phyloP scores from a whole-genome alignment of 2,888 invertebrate species.

The Pherbina coryleti region DNA sequence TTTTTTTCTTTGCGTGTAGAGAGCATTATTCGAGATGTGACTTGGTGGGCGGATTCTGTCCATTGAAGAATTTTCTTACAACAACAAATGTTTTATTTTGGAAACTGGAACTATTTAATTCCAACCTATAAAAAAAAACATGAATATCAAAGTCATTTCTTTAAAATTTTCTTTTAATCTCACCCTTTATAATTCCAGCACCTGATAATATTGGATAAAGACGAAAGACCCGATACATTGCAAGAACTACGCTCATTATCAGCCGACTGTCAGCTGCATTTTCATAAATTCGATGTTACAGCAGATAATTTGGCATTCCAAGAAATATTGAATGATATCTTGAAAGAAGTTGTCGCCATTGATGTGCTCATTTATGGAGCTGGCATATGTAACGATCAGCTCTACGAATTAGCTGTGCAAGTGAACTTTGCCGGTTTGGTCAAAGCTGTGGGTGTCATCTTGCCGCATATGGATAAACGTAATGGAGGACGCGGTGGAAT shows the following conservation, averaged over 20 bases:
- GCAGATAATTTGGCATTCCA: slow-evolving; percentile 58
- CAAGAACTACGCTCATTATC: slow-evolving; percentile 53
- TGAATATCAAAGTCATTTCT: no score
- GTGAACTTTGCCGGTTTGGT: slow-evolving; percentile 60
- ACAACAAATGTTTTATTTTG: no score
- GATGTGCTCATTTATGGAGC: slow-evolving; percentile 61
- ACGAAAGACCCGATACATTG: slow-evolving; percentile 54
- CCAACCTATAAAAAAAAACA: no score
- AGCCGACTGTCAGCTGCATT: slow-evolving; percentile 54
- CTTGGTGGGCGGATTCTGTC: no score
- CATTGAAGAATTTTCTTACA: no score
- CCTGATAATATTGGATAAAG: slow-evolving; percentile 57
- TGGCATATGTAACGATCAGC: slow-evolving; percentile 55
- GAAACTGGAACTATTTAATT: no score
- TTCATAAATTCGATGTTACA: slow-evolving; percentile 59
- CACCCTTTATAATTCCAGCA: slow-evolving; percentile 51
- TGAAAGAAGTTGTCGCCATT: slow-evolving; percentile 48
- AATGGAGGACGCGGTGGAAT: slow-evolving; percentile 67
- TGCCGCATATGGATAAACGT: slow-evolving; percentile 68
- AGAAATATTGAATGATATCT: slow-evolving; percentile 56
- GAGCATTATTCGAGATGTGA: no score
- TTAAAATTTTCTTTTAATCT: no score
- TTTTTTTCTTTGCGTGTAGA: no score
- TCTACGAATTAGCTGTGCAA: slow-evolving; percentile 56
- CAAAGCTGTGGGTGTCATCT: slow-evolving; percentile 59